Percentiles rank a stretch among this genome's conserved stretches.
Evolutionary conservation across 2,113 vertebrate species (phyloP).

Genomic region (Sprattus sprattus): DNA sequence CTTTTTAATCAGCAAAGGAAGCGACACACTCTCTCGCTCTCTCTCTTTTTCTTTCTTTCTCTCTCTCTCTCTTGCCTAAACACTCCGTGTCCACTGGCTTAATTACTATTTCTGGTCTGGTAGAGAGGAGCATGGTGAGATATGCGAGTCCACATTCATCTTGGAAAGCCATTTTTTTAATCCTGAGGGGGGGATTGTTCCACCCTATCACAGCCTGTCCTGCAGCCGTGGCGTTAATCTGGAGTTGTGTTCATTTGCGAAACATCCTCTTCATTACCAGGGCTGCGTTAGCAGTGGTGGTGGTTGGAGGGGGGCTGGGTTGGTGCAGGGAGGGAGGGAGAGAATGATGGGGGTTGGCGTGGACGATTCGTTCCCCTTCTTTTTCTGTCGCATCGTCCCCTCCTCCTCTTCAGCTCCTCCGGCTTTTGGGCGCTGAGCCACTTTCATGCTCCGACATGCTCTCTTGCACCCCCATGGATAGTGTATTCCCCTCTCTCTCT

Average conservation of each 20-base stretch:
- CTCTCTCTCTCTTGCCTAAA: not conserved
- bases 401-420: not conserved
- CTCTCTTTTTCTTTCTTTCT: not conserved
- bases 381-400: not conserved
- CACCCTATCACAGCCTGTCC: not conserved
- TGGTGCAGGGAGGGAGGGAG: not conserved
- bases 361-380: not conserved
- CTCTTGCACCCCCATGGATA: not conserved
- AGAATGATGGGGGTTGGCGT: not conserved
- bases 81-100: not conserved
- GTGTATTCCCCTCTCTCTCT: not conserved
- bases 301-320: not conserved
- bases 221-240: not conserved
- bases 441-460: not conserved
- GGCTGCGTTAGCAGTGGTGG: not conserved
- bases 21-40: conserved; percentile 36
- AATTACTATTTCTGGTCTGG: conserved; percentile 1
- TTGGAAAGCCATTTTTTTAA: conserved; percentile 10
- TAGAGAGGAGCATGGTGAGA: not conserved
- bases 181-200: not conserved
- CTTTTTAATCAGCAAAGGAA: not conserved
- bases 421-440: conserved; percentile 1
- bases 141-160: not conserved
- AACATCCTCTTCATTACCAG: not conserved
- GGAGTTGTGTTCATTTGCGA: not conserved